Evolutionary conservation across 1,140 invertebrate species (phyloP), one percentile per base, ranked within the genome.

Genomic region (Whitmania pigra): DNA sequence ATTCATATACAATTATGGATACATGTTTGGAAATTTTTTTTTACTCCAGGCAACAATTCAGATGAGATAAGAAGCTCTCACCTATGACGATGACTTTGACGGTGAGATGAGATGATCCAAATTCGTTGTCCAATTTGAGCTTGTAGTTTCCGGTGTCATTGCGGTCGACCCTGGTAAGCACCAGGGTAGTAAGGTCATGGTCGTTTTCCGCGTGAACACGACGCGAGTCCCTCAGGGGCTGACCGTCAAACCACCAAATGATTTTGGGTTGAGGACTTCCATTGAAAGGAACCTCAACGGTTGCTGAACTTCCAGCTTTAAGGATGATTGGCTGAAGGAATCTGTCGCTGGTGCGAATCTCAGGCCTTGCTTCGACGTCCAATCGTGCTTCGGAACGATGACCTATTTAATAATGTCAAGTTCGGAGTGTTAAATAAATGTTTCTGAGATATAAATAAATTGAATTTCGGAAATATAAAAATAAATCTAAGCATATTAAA

Each of bases 71-170:
- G n/a, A n/a, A n/a, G n/a, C n/a, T n/a, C 75, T 89, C 90, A 76
- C 92, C 90, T 9, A 94, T 82, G n/a, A 95, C 89, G 60, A 89
- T 90, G 25, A 95, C 84, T 76, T 92, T 87, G 83, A 94, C 92
- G 74, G 88, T 90, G 7, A 90, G 91, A 80, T 93, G 90, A 79
- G 94, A 92, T 73, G 88, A 88, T 49, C 93, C 93, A 74, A 89
- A 91, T 78, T 88, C 89, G 79, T 96, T 94, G 78, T 89, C 90
- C 69, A 94, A 77, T 22, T 88, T 83, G 60, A 95, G 82, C 74
- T 89, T 87, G 78, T 94, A 94, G 75, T 86, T 83, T 71, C 92
- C 93, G 76, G 90, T 91, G 78, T 96, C 92, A 4, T 84, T 84
- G 71, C 92, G 85, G 79, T 89, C 89, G 36, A 90, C 88, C 25